Conservation (phyloP, 2,888 invertebrate genomes). For the Tridacna crocea region DNA sequence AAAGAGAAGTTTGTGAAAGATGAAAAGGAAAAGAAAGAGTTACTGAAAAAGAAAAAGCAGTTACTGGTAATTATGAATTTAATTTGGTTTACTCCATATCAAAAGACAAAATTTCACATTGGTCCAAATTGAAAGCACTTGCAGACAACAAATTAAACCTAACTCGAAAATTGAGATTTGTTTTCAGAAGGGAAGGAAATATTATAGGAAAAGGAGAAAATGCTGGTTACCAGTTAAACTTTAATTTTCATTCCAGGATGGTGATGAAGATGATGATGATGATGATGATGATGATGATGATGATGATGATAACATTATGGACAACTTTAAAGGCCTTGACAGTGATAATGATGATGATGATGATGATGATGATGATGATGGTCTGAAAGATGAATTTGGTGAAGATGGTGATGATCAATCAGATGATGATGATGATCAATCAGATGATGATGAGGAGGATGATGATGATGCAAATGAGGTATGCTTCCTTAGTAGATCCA, state of each 20-base stretch:
- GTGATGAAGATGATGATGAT: conserved; percentile 35
- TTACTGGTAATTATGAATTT: not conserved
- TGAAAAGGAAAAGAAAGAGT: not conserved
- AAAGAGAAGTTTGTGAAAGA: not conserved
- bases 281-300: conserved; percentile 45
- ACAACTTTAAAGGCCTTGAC: conserved; percentile 35
- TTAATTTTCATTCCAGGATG: no score
- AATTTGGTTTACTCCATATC: no score
- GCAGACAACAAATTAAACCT: no score
- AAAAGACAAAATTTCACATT: no score
- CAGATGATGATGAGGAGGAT: conserved; percentile 26
- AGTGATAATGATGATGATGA: conserved; percentile 38
- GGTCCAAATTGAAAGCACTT: no score
- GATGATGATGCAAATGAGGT: conserved; percentile 21
- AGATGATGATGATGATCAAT: conserved; percentile 45
- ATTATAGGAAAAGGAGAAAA: not conserved
- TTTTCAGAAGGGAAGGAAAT: no score
- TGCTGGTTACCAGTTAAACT: no score
- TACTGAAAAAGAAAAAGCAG: not conserved
- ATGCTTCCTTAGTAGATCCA: no score
- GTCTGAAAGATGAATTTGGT: conserved; percentile 16
- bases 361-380: conserved; percentile 32
- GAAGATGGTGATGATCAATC: conserved; percentile 38
- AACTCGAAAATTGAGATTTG: no score
- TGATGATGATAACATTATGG: conserved; percentile 37